A percentile compares a stretch with the other conserved stretches of the same genome.
These are phyloP conservation scores for Sus cebifrons DNA, from an alignment of 2,797 vertebrate genomes.

Conservation along the genomic window DNA sequence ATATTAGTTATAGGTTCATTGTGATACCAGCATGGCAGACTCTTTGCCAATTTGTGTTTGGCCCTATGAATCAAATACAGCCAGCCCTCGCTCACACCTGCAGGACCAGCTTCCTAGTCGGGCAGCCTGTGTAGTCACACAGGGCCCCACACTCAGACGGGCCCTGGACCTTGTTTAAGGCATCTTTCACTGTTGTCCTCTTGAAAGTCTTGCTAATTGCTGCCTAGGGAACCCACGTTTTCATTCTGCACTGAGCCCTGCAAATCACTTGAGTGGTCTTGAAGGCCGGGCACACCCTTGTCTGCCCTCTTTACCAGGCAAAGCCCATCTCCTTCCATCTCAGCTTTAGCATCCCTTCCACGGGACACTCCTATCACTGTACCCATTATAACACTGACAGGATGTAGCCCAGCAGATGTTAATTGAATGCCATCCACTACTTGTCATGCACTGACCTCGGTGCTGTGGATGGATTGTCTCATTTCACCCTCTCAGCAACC, in stretches of 20 bases:
- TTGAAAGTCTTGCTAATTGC: not conserved
- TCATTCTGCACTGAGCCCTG: not conserved
- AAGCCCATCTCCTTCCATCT: not conserved
- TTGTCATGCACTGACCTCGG: not conserved
- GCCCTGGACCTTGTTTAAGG: not conserved
- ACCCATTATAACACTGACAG: not conserved
- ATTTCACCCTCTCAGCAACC: not conserved
- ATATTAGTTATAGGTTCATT: not conserved
- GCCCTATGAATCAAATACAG: not conserved
- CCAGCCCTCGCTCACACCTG: not conserved
- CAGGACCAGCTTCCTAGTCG: not conserved
- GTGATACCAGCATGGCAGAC: not conserved
- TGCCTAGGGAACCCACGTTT: not conserved
- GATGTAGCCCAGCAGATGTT: not conserved
- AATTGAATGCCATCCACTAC: too few relatives aligned
- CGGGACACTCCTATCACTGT: too few relatives aligned
- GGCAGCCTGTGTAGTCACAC: accelerated
- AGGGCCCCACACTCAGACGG: not conserved
- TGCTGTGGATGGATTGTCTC: not conserved
- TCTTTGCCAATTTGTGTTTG: not conserved
- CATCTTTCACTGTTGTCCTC: not conserved
- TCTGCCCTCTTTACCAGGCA: not conserved
- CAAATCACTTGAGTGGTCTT: not conserved
- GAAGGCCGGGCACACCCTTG: not conserved
- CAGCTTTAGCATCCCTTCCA: not conserved